phyloP scores from a whole-genome alignment of 2,888 invertebrate species.

The Synergus gifuensis region DNA sequence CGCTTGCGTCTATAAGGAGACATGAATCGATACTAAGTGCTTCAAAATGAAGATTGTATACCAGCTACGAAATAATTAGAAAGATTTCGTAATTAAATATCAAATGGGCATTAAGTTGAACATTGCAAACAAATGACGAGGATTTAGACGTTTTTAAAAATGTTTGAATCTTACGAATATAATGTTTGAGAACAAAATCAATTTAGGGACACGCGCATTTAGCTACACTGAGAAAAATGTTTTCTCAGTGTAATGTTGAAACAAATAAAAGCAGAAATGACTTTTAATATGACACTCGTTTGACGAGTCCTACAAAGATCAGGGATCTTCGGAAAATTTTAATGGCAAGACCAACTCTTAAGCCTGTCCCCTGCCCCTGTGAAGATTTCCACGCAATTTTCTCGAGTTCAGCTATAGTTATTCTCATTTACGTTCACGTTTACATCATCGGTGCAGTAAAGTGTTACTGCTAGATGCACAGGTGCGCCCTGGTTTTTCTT shows the following conservation, averaged over 20 bases:
- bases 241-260: too few species aligned
- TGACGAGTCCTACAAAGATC: background rate
- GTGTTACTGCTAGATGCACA: conserved; percentile 73
- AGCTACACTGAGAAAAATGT: too few species aligned
- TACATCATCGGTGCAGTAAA: conserved; percentile 76
- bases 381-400: conserved; percentile 70
- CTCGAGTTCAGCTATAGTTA: conserved; percentile 67
- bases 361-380: background rate
- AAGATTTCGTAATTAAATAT: too few species aligned
- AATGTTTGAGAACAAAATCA: background rate
- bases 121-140: too few species aligned
- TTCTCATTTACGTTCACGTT: conserved; percentile 76
- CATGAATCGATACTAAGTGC: too few species aligned
- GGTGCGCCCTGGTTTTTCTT: conserved; percentile 74
- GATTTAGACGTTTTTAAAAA: too few species aligned
- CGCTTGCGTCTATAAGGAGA: too few species aligned
- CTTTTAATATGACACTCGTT: background rate
- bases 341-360: conserved; percentile 13
- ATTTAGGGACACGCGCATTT: background rate
- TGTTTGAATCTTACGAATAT: too few species aligned
- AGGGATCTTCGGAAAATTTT: conserved; percentile 11
- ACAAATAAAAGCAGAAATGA: background rate
- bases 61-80: too few species aligned
- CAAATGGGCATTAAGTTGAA: too few species aligned
- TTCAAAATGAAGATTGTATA: too few species aligned